Percentiles rank a stretch among this genome's conserved stretches.
Evolutionary conservation across 2,888 invertebrate species (phyloP).

Genomic region (Nebria salina): DNA sequence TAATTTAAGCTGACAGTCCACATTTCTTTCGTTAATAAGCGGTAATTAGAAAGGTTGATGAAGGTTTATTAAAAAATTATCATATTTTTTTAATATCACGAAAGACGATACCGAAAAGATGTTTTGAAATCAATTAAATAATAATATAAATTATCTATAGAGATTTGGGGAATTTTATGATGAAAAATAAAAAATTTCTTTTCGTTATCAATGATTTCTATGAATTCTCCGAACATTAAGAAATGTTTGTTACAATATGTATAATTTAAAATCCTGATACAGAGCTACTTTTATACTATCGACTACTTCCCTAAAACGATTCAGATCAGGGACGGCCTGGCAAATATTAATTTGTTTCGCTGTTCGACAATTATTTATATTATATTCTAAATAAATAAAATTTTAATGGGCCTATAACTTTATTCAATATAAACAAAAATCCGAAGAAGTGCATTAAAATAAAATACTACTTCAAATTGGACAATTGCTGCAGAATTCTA

Average conservation of each 20-base stretch:
- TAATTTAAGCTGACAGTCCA: constrained; percentile 12
- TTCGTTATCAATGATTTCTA: neutral
- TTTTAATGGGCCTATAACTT: too few relatives aligned
- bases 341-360: too few relatives aligned
- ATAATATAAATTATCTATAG: neutral
- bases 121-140: neutral
- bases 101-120: neutral
- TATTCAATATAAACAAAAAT: too few relatives aligned
- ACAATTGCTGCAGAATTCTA: too few relatives aligned
- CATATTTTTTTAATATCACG: neutral
- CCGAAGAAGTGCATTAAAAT: too few relatives aligned
- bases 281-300: neutral
- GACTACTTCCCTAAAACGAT: neutral
- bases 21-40: constrained; percentile 1
- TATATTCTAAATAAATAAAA: too few relatives aligned
- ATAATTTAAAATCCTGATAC: neutral
- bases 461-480: too few relatives aligned
- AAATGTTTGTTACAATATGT: neutral
- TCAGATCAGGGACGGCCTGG: neutral
- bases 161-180: neutral
- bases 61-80: constrained; percentile 1
- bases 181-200: neutral
- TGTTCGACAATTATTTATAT: too few relatives aligned
- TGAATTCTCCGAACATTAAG: neutral
- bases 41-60: neutral